Base-by-base conservation (phyloP, 64 coral and sea anemone species). In the Hydrozoanthus tunicans region DNA sequence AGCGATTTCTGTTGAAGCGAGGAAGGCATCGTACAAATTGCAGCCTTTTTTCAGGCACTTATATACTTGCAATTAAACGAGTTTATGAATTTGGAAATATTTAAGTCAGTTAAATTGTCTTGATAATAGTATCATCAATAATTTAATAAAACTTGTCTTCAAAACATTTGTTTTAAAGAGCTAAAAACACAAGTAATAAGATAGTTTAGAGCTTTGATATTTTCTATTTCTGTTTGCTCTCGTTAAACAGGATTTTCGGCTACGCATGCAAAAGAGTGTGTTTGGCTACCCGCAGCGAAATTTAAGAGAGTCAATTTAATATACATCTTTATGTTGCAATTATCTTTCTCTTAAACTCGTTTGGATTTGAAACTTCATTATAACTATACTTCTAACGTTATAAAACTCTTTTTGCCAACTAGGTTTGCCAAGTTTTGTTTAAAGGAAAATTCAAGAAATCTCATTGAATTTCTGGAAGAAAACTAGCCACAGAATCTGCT, bases 81-180 rank as follows among this genome's bases (percentile, higher is more conserved):
- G 84, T 73, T 74, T 43, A 43, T 88, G 56, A 88, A 72, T 61
- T 3, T 55, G 23, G 51, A 74, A 85, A 58, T 43, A 43, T 43
- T 43, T 1, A 70, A 88, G 6, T 86, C 65, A 75, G 68, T 88
- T 59, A 81, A 70, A 88, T 74, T 73, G 12, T 58, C 56, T 88
- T 60, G 70, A 74, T 88, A 74, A 88, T 58, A 60, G 20, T 74
- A 56, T 88, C 23, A 17, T 59, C 24, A 62, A 56, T 24, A 74
- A 59, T 51, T 88, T 74, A 60, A 88, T 88, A 56, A 88, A 25
- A 51, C 73, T 26, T 72, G 84, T 88, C 55, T 74, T 74, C 54
- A 73, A 74, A 88, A 88, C 69, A 88, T 70, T 55, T 86, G 68
- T 72, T 86, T 58, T 69, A 55, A 24, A 56, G 0, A 86, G 57